Evolutionary conservation across 2,888 invertebrate species (phyloP).

Genomic region (Slavum lentiscoides): DNA sequence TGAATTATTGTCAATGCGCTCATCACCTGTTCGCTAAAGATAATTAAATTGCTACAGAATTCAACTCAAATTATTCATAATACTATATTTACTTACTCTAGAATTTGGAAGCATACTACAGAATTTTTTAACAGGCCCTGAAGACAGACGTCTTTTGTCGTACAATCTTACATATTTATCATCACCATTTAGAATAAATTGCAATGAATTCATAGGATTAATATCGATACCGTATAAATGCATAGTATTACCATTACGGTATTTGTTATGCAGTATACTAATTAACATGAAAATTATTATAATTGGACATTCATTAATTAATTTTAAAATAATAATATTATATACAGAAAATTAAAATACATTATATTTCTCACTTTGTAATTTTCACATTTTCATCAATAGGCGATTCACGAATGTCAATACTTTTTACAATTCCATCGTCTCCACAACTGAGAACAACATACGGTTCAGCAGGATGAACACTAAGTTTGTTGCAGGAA

Average conservation of each 20-base stretch:
- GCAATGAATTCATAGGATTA: constrained; percentile 75
- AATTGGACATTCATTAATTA: not conserved
- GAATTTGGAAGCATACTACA: not conserved
- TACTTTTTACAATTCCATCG: constrained; percentile 79
- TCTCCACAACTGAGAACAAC: constrained; percentile 81
- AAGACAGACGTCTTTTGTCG: constrained; percentile 64
- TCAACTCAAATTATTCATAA: not conserved
- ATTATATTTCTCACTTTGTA: constrained; percentile 35
- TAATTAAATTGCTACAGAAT: not conserved
- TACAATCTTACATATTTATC: constrained; percentile 78
- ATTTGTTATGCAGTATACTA: constrained; percentile 17
- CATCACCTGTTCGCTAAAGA: not conserved
- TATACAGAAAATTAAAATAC: not conserved
- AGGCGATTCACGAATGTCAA: constrained; percentile 74
- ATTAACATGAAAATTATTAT: constrained; percentile 6
- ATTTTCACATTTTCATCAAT: constrained; percentile 58
- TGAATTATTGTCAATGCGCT: not conserved
- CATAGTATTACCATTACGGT: constrained; percentile 61
- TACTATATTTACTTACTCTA: not conserved
- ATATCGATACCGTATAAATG: constrained; percentile 84
- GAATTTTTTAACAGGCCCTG: constrained; percentile 36
- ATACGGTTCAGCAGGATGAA: constrained; percentile 76
- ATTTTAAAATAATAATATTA: not conserved
- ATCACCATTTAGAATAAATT: constrained; percentile 83
- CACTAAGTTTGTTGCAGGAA: constrained; percentile 83